Percentiles rank a stretch among this genome's conserved stretches.
Conservation (phyloP, 2,888 invertebrate genomes). For the Cerceris rybyensis region DNA sequence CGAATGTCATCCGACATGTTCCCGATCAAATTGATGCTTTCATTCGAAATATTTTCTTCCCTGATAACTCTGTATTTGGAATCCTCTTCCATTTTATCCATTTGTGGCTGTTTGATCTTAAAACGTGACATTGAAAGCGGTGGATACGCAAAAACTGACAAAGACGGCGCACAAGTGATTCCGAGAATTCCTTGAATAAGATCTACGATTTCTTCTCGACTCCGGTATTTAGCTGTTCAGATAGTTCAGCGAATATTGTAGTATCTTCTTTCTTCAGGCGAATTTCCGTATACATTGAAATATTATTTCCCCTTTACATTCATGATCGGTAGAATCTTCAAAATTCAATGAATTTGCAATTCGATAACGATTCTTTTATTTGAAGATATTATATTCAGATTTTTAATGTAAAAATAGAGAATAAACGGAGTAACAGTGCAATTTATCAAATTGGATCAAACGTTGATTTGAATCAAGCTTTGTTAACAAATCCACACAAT, state of each 20-base stretch:
- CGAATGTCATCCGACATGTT: not conserved
- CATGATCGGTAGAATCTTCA: too few species aligned
- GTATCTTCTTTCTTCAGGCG: slow-evolving; percentile 1
- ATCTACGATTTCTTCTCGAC: not conserved
- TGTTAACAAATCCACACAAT: too few species aligned
- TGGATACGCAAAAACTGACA: not conserved
- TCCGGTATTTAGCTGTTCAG: not conserved
- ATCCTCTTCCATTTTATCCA: not conserved
- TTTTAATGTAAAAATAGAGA: too few species aligned
- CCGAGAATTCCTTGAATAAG: not conserved
- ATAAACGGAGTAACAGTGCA: too few species aligned
- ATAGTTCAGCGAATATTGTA: not conserved
- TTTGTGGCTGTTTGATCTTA: not conserved
- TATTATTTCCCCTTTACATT: not conserved
- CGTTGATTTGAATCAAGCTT: too few species aligned
- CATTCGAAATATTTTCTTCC: not conserved
- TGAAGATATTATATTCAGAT: too few species aligned
- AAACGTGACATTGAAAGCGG: not conserved
- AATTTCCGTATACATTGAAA: slow-evolving; percentile 5
- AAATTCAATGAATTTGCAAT: too few species aligned
- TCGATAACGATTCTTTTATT: too few species aligned
- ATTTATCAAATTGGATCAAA: too few species aligned
- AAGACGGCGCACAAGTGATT: not conserved
- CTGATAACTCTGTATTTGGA: not conserved
- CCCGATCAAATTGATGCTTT: not conserved